Evolutionary conservation across 2,797 vertebrate species (phyloP).

Genomic region (Argya squamiceps): DNA sequence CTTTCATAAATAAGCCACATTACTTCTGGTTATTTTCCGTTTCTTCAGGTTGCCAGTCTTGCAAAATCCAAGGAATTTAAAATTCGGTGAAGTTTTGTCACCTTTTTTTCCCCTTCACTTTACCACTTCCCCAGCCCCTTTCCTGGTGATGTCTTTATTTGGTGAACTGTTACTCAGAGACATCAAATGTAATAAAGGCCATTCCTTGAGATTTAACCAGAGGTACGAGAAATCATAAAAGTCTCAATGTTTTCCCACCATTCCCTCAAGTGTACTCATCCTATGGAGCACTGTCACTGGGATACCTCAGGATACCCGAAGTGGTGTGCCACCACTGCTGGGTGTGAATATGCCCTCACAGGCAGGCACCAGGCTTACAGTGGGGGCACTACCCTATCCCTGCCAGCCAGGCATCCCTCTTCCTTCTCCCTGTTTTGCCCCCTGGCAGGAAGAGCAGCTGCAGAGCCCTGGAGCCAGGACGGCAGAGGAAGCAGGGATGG

Average conservation of each 20-base stretch:
- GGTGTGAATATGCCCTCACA: background rate
- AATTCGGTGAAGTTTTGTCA: background rate
- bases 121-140: background rate
- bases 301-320: fast-evolving
- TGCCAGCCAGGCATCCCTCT: background rate
- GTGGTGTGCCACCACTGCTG: background rate
- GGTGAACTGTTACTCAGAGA: background rate
- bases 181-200: background rate
- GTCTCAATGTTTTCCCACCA: background rate
- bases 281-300: fast-evolving
- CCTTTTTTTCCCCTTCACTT: background rate
- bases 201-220: background rate
- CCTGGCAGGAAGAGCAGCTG: fast-evolving
- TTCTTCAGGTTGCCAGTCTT: background rate
- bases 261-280: background rate
- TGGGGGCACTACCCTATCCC: background rate
- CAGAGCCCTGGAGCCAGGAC: fast-evolving
- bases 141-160: background rate
- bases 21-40: background rate
- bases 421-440: background rate
- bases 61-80: background rate
- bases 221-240: background rate
- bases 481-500: background rate
- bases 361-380: background rate
- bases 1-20: background rate